Percentiles rank a stretch among this genome's conserved stretches.
Conservation (phyloP, 2,888 invertebrate species). For the Eristalis pertinax region DNA sequence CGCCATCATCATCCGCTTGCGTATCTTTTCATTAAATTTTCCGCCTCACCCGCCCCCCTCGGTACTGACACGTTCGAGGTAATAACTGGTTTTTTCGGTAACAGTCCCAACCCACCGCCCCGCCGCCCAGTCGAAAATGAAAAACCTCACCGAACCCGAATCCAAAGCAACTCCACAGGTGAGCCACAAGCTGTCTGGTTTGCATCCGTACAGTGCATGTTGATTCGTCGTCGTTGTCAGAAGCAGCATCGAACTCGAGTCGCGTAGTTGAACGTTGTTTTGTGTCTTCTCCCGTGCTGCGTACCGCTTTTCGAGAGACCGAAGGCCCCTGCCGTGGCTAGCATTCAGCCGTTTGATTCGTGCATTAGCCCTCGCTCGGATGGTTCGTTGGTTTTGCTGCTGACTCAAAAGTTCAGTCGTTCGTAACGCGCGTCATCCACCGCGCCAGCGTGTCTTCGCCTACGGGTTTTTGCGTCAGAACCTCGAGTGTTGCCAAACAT, state of each 20-base stretch:
- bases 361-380: constrained; percentile 1
- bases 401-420: constrained; percentile 52
- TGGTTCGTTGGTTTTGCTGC: constrained; percentile 45
- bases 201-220: constrained; percentile 53
- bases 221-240: constrained; percentile 34
- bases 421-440: constrained; percentile 43
- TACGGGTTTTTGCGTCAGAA: constrained; percentile 1
- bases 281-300: neutral
- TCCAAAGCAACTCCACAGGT: constrained; percentile 36
- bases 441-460: constrained; percentile 22
- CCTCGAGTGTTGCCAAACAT: constrained; percentile 37
- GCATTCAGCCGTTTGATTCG: constrained; percentile 10
- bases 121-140: neutral
- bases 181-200: constrained; percentile 38
- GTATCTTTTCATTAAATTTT: constrained; percentile 41
- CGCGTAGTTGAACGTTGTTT: neutral
- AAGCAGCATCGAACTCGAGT: constrained; percentile 12
- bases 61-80: neutral
- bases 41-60: neutral
- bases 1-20: constrained; percentile 37
- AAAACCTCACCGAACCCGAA: constrained; percentile 7
- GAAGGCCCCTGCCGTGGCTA: neutral
- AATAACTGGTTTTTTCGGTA: constrained; percentile 57
- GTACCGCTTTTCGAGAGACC: neutral
- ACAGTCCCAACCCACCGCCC: constrained; percentile 24